Evolutionary conservation across 1,140 invertebrate species (phyloP).

Genomic region (Diuraphis noxia): DNA sequence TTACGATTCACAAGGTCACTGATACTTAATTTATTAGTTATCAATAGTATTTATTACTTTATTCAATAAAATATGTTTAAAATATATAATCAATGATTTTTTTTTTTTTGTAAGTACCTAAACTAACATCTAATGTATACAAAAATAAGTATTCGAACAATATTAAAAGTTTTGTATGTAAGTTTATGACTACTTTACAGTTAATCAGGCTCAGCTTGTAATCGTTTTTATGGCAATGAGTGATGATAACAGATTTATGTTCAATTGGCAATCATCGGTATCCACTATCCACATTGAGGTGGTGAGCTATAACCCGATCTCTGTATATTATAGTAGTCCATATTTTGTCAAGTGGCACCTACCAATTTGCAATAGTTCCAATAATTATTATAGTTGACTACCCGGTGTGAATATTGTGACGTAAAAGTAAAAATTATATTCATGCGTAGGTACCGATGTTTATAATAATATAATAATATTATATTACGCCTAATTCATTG

Average conservation of each 20-base stretch:
- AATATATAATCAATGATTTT: neutral
- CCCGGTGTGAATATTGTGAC: neutral
- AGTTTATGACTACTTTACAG: neutral
- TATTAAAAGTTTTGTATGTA: neutral
- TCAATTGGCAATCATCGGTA: too few species aligned
- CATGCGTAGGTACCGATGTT: too few species aligned
- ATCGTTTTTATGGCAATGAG: too few species aligned
- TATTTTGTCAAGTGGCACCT: neutral
- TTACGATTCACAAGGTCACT: neutral
- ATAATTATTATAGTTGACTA: neutral
- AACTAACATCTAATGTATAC: too few species aligned
- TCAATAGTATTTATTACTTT: neutral
- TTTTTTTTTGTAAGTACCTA: neutral
- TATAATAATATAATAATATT: neutral
- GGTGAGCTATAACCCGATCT: neutral
- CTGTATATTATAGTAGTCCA: neutral
- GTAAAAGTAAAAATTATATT: neutral
- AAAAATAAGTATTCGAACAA: neutral
- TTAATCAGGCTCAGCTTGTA: neutral
- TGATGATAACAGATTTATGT: neutral
- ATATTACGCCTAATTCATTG: conserved; percentile 1
- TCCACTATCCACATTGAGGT: neutral
- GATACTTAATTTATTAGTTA: neutral
- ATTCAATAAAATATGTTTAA: neutral
- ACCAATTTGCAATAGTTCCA: neutral